A percentile compares a stretch with the other conserved stretches of the same genome.
Conservation (phyloP, 1,140 invertebrate species). For the Pseudomyrmex dendroicus region DNA sequence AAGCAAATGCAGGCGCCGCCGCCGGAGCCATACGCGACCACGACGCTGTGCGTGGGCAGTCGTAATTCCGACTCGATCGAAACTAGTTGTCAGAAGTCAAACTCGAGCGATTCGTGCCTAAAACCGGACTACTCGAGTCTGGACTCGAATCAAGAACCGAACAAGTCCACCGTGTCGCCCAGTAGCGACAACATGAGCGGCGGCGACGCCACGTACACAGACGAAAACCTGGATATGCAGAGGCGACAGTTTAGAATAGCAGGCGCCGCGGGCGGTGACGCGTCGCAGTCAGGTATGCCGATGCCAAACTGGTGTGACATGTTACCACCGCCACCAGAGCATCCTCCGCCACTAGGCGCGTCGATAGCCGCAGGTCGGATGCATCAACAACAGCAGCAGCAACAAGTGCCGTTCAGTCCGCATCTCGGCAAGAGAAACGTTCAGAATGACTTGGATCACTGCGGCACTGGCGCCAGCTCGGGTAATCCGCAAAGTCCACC, state of each 20-base stretch:
- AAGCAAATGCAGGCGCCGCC: slow-evolving; percentile 90
- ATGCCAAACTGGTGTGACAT: slow-evolving; percentile 92
- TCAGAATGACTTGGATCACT: slow-evolving; percentile 78
- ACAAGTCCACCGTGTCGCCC: slow-evolving; percentile 83
- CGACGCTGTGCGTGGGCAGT: slow-evolving; percentile 87
- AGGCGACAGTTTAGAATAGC: slow-evolving; percentile 78
- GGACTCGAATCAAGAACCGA: slow-evolving; percentile 83
- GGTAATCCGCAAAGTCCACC: slow-evolving; percentile 82
- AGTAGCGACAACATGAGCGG: slow-evolving; percentile 84
- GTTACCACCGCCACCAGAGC: slow-evolving; percentile 92
- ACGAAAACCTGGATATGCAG: slow-evolving; percentile 80
- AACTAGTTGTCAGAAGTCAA: slow-evolving; percentile 83
- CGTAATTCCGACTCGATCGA: slow-evolving; percentile 85
- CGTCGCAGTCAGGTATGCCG: slow-evolving; percentile 70
- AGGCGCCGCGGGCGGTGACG: slow-evolving; percentile 56
- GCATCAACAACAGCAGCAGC: slow-evolving; percentile 64
- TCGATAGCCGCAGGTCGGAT: slow-evolving; percentile 49
- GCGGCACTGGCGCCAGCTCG: slow-evolving; percentile 67
- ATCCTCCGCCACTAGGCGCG: slow-evolving; percentile 88
- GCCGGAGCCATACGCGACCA: slow-evolving; percentile 92
- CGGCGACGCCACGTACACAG: slow-evolving; percentile 81
- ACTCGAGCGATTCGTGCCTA: slow-evolving; percentile 85
- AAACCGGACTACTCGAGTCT: slow-evolving; percentile 85
- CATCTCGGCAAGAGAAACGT: slow-evolving; percentile 79
- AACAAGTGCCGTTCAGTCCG: slow-evolving; percentile 79